Percentiles rank a stretch among this genome's conserved stretches.
Conservation (phyloP, 2,113 vertebrate species). For the Prunella fulvescens region DNA sequence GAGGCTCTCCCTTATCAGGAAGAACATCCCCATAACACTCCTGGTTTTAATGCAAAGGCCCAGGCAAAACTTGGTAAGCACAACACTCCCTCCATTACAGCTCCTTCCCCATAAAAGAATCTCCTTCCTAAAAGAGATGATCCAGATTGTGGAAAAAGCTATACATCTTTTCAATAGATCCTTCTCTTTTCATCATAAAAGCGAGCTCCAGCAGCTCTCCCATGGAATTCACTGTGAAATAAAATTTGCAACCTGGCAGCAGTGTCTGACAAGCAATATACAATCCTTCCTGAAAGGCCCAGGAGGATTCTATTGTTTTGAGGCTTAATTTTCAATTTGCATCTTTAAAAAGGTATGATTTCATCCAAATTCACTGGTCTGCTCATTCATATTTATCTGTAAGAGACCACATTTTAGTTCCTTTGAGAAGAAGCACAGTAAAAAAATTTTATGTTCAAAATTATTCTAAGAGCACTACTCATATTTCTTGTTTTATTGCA, state of each 20-base stretch:
- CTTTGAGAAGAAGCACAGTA: conserved; percentile 13
- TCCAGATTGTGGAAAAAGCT: background rate
- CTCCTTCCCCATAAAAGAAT: background rate
- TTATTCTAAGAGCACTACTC: background rate
- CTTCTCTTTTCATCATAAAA: conserved; percentile 36
- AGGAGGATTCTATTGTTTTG: conserved; percentile 41
- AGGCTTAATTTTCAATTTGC: conserved; percentile 71
- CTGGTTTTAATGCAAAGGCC: background rate
- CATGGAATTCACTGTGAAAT: conserved; percentile 28
- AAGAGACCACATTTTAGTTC: conserved; percentile 57
- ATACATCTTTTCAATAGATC: conserved; percentile 11
- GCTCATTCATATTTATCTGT: conserved; percentile 64
- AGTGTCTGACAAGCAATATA: background rate
- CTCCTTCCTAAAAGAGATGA: background rate
- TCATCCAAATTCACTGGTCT: conserved; percentile 60
- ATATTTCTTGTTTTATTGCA: conserved; percentile 12
- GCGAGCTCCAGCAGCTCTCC: background rate
- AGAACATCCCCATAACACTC: background rate
- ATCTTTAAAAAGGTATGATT: conserved; percentile 65
- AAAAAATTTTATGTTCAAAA: background rate
- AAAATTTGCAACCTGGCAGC: conserved; percentile 1
- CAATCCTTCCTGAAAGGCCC: conserved; percentile 20
- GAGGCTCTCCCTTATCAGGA: background rate
- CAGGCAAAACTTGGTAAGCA: background rate
- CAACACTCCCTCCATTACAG: background rate